Evolutionary conservation across 2,797 vertebrate genomes (phyloP), one percentile per base, ranked within the genome.

Genomic region (Strix occidentalis): DNA sequence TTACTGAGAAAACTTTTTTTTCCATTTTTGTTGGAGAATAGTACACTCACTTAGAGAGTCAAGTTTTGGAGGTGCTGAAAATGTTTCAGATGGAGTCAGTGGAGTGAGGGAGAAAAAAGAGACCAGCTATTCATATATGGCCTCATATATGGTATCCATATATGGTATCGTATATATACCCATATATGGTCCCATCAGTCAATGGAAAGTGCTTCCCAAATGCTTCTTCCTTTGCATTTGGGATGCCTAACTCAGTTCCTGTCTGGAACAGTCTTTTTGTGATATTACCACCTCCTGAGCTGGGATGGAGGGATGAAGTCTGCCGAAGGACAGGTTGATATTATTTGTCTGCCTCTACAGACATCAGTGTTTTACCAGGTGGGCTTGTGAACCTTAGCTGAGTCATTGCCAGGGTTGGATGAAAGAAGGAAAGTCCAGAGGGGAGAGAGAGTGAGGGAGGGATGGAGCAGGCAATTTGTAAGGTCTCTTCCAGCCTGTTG

Each of bases 21-120:
- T 6, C 16, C 2, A 5, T 31, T 57, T 72, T 54, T 3, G 0
- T 3, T 35, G 14, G 43, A 43, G 17, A 54, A 31, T 1, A 31
- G 20, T 46, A 2, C 5, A 45, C 1, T 37, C 6, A 0, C 5
- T n/a, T 19, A 45, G 37, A 15, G 11, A 64, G 16, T 15, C n/a
- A 29, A 13, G 7, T 85, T 69, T 56, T 48, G 13, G 11, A 61
- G 6, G 9, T 45, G 11, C 10, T 63, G 82, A 68, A 75, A 57
- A 5, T 13, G 17, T 35, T 94, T 61, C 56, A 65, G 24, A 6
- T 23, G 10, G 3, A 54, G 31, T 14, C 35, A 31, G 9, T 25
- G 37, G 13, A 57, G 6, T 5, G 10, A 71, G n/a, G 43, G 39
- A 51, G 17, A 5, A 81, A 72, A 85, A 69, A 14, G 51, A 64